phyloP scores from a whole-genome alignment of 2,888 invertebrate genomes.

The Melanostoma scalare region DNA sequence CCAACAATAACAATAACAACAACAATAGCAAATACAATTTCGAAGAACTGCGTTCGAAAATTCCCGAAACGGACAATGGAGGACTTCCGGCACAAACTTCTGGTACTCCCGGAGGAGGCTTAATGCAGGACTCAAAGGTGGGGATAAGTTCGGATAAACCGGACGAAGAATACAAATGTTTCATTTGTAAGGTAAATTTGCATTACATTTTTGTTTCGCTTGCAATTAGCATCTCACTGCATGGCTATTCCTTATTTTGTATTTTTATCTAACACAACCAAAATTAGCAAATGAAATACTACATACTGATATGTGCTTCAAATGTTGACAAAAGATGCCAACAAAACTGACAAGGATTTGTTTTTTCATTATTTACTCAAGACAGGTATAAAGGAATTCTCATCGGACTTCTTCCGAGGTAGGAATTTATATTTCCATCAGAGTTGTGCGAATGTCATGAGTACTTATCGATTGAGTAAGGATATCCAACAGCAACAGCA shows the following conservation, averaged over 20 bases:
- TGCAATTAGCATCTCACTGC: slow-evolving; percentile 64
- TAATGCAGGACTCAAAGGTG: slow-evolving; percentile 82
- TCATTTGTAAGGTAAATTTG: slow-evolving; percentile 87
- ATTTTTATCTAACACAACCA: slow-evolving; percentile 6
- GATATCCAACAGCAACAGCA: slow-evolving; percentile 79
- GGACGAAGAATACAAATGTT: slow-evolving; percentile 86
- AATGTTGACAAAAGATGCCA: background rate
- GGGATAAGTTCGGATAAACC: slow-evolving; percentile 82
- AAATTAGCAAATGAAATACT: slow-evolving; percentile 19
- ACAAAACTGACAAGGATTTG: slow-evolving; percentile 44
- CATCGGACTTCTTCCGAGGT: slow-evolving; percentile 80
- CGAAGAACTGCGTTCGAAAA: slow-evolving; percentile 84
- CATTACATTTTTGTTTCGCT: slow-evolving; percentile 71
- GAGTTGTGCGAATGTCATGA: slow-evolving; percentile 82
- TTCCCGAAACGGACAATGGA: slow-evolving; percentile 83
- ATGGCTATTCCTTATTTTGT: slow-evolving; percentile 51
- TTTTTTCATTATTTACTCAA: slow-evolving; percentile 71
- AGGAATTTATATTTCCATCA: slow-evolving; percentile 81
- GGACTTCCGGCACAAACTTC: slow-evolving; percentile 46
- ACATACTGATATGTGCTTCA: slow-evolving; percentile 22
- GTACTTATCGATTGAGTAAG: slow-evolving; percentile 80
- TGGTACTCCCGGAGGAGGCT: slow-evolving; percentile 74
- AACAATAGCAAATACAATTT: slow-evolving; percentile 81
- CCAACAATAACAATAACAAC: slow-evolving; percentile 76
- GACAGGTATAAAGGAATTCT: slow-evolving; percentile 82